phyloP scores from a whole-genome alignment of 2,888 invertebrate species.

The Oxytorus armatus region DNA sequence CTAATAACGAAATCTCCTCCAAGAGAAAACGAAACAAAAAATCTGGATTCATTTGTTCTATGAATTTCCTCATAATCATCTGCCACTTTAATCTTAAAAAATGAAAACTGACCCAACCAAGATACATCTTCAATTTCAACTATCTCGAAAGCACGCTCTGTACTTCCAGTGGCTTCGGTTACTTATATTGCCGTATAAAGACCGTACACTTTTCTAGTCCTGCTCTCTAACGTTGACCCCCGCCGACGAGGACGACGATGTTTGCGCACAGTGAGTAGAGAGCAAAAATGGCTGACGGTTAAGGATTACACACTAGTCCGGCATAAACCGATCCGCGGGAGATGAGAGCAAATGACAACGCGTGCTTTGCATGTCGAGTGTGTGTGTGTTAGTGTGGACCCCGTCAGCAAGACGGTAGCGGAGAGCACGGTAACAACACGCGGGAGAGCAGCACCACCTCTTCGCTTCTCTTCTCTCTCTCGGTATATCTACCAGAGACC shows the following conservation, averaged over 20 bases:
- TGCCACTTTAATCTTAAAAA: no score
- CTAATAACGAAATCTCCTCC: no score
- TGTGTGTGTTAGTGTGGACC: slow-evolving; percentile 43
- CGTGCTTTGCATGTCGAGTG: slow-evolving; percentile 81
- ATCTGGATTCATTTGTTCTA: no score
- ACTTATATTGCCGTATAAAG: neutral
- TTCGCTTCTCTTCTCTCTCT: slow-evolving; percentile 13
- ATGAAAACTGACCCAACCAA: no score
- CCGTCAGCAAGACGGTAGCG: slow-evolving; percentile 67
- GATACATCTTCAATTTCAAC: no score
- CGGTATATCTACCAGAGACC: slow-evolving; percentile 6
- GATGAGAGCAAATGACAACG: slow-evolving; percentile 81
- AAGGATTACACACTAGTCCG: slow-evolving; percentile 51
- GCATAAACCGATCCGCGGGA: slow-evolving; percentile 77
- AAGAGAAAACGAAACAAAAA: no score
- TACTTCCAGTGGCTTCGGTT: neutral
- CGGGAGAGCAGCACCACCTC: slow-evolving; percentile 8
- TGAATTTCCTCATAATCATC: no score
- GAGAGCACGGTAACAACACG: slow-evolving; percentile 39
- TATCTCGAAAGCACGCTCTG: neutral
- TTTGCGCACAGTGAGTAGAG: slow-evolving; percentile 34
- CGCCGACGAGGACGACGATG: slow-evolving; percentile 59
- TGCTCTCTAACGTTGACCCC: slow-evolving; percentile 44
- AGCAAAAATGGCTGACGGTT: slow-evolving; percentile 7
- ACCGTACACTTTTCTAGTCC: neutral